Evolutionary conservation across 2,113 vertebrate species (phyloP).

Genomic region (Atherinomorus stipes): DNA sequence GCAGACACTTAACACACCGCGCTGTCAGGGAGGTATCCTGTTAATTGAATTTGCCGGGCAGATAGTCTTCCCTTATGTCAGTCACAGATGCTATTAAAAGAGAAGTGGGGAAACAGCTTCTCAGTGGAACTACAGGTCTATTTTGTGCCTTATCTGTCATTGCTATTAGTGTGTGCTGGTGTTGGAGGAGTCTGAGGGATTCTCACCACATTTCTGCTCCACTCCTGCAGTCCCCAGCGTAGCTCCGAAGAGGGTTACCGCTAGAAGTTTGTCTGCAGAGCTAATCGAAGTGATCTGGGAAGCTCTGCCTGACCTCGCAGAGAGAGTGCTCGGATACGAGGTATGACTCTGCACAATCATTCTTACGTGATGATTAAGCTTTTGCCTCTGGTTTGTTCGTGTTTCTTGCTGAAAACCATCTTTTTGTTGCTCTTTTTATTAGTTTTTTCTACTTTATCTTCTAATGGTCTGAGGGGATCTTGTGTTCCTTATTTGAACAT

Average conservation of each 20-base stretch:
- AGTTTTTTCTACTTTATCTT: not conserved
- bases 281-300: slow-evolving; percentile 92
- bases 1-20: slow-evolving; percentile 76
- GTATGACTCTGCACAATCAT: slow-evolving; percentile 69
- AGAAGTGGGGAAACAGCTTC: slow-evolving; percentile 73
- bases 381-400: slow-evolving; percentile 18
- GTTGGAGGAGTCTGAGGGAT: slow-evolving; percentile 61
- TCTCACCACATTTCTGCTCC: slow-evolving; percentile 55
- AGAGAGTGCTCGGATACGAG: slow-evolving; percentile 94
- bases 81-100: slow-evolving; percentile 82
- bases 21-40: slow-evolving; percentile 78
- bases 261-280: slow-evolving; percentile 88
- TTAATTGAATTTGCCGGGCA: slow-evolving; percentile 85
- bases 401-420: not conserved
- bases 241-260: slow-evolving; percentile 85
- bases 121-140: slow-evolving; percentile 69
- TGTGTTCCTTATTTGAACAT: slow-evolving; percentile 1
- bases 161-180: slow-evolving; percentile 68
- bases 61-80: slow-evolving; percentile 83
- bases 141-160: slow-evolving; percentile 59
- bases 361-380: slow-evolving; percentile 28
- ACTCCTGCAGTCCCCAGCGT: slow-evolving; percentile 87
- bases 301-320: slow-evolving; percentile 84
- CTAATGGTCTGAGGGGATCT: not conserved
- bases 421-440: not conserved